phyloP scores from a whole-genome alignment of 2,113 vertebrate genomes.

The Oriolus oriolus region DNA sequence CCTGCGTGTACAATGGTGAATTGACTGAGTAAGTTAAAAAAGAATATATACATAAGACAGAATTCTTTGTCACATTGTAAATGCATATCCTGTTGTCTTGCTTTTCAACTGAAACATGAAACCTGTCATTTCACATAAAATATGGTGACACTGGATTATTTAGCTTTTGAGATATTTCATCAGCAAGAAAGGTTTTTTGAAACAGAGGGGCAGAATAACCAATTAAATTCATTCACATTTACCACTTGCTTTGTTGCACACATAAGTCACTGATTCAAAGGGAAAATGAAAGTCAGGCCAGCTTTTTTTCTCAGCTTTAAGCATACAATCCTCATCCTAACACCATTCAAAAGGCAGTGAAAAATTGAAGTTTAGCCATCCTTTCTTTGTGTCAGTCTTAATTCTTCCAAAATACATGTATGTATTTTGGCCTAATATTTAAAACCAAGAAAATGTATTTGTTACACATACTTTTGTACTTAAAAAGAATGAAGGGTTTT shows the following conservation, averaged over 20 bases:
- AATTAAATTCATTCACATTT: slow-evolving; percentile 41
- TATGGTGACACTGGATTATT: slow-evolving; percentile 30
- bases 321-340: background rate
- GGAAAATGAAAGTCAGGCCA: background rate
- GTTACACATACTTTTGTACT: background rate
- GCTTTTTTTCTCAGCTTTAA: background rate
- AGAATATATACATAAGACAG: background rate
- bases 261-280: slow-evolving; percentile 16
- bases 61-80: slow-evolving; percentile 29
- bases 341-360: background rate
- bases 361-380: background rate
- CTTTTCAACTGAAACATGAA: background rate
- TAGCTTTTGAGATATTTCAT: slow-evolving; percentile 59
- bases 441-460: background rate
- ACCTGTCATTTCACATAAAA: slow-evolving; percentile 26
- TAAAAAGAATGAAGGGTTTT: background rate
- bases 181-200: background rate
- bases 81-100: background rate
- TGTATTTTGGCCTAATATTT: background rate
- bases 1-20: background rate
- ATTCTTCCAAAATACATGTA: background rate
- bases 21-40: background rate
- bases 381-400: background rate
- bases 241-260: slow-evolving; percentile 15
- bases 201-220: slow-evolving; percentile 13